Percentiles rank a stretch among this genome's conserved stretches.
Conservation (phyloP, 2,113 vertebrate species). For the Limanda limanda region DNA sequence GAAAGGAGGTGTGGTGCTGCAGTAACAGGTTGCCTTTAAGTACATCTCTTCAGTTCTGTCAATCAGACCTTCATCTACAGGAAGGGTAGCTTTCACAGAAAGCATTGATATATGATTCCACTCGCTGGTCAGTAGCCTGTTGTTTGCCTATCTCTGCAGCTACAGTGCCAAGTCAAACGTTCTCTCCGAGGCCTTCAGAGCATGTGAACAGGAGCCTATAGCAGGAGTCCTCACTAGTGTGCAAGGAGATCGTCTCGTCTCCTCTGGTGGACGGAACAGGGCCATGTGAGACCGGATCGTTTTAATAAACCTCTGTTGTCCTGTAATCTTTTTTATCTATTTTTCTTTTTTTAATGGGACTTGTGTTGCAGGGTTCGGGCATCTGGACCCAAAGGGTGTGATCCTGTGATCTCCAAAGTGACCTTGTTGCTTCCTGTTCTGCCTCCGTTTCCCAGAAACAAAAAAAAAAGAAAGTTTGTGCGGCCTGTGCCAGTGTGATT, state of each 20-base stretch:
- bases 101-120: constrained; percentile 65
- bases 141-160: constrained; percentile 46
- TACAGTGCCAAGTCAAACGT: constrained; percentile 48
- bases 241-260: constrained; percentile 41
- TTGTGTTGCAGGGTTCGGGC: constrained; percentile 43
- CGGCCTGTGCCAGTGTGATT: constrained; percentile 47
- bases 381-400: constrained; percentile 44
- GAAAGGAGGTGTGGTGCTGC: constrained; percentile 49
- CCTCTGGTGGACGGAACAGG: constrained; percentile 29
- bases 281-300: constrained; percentile 11
- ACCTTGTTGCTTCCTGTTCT: constrained; percentile 44
- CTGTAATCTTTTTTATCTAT: neutral
- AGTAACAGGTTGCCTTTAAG: constrained; percentile 56
- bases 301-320: constrained; percentile 8
- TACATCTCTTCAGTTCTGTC: constrained; percentile 49
- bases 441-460: constrained; percentile 9
- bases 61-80: constrained; percentile 61
- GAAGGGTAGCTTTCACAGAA: constrained; percentile 79
- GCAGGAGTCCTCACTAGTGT: constrained; percentile 44
- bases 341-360: neutral
- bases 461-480: constrained; percentile 16
- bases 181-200: constrained; percentile 42
- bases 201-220: constrained; percentile 33
- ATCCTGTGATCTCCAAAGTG: constrained; percentile 37
- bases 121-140: constrained; percentile 66